Conservation (phyloP, 2,113 vertebrate genomes). For the Brachyhypopomus gauderio region DNA sequence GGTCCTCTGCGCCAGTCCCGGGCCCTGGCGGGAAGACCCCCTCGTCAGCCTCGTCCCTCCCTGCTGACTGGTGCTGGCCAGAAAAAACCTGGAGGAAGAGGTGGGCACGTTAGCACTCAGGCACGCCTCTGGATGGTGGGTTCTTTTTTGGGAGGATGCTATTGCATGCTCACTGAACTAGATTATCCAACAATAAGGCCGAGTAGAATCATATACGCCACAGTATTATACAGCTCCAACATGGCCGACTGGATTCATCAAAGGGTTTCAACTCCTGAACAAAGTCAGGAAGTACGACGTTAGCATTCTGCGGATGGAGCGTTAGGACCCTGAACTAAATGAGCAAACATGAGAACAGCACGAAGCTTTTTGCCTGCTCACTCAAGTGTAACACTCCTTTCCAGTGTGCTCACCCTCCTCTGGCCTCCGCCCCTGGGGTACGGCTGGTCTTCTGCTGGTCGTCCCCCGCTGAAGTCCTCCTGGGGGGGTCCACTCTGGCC, state of each 20-base stretch:
- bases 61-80: conserved; percentile 60
- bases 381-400: background rate
- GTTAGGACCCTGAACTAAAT: too few relatives aligned
- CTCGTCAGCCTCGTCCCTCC: conserved; percentile 50
- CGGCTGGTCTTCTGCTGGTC: conserved; percentile 65
- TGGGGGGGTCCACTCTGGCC: conserved; percentile 52
- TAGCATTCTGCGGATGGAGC: too few relatives aligned
- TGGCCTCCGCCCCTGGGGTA: conserved; percentile 59
- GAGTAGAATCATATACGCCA: too few relatives aligned
- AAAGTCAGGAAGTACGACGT: too few relatives aligned
- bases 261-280: too few relatives aligned
- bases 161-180: too few relatives aligned
- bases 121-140: background rate
- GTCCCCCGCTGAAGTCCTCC: conserved; percentile 54
- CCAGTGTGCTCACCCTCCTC: conserved; percentile 63
- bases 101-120: background rate
- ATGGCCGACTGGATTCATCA: too few relatives aligned
- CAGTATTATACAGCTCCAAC: too few relatives aligned
- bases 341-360: too few relatives aligned
- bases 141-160: too few relatives aligned
- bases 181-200: too few relatives aligned
- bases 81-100: conserved; percentile 64
- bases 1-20: conserved; percentile 64
- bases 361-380: too few relatives aligned
- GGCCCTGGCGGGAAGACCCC: conserved; percentile 40